Conservation (phyloP, 2,888 invertebrate genomes). For the Melanotus villosus region DNA sequence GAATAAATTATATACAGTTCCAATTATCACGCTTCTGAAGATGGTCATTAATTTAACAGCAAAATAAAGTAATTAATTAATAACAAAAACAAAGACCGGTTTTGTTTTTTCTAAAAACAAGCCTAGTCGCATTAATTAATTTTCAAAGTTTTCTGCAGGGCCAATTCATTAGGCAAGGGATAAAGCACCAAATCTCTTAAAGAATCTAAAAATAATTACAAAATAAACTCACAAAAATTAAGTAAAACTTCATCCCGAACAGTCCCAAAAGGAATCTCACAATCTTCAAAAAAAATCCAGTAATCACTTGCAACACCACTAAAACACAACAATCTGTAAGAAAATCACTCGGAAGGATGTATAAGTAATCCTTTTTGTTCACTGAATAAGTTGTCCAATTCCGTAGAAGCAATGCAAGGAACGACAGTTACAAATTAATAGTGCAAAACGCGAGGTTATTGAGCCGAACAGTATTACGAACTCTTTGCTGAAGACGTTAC, state of each 20-base stretch:
- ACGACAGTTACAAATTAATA: constrained; percentile 45
- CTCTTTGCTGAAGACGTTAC: constrained; percentile 39
- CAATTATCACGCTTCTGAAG: no score
- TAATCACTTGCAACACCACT: background rate
- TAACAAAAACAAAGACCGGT: no score
- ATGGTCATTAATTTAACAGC: no score
- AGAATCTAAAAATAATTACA: constrained; percentile 8
- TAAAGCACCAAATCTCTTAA: background rate
- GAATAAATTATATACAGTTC: no score
- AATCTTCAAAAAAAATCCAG: background rate
- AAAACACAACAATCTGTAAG: background rate
- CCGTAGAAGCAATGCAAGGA: background rate
- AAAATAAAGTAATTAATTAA: no score
- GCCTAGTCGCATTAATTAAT: no score
- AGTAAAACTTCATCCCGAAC: constrained; percentile 20
- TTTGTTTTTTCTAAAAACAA: no score
- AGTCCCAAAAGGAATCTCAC: background rate
- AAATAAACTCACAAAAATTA: constrained; percentile 29
- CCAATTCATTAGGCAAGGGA: background rate
- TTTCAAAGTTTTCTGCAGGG: no score
- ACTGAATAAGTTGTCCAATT: constrained; percentile 8
- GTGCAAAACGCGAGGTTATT: constrained; percentile 46
- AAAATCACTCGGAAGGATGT: background rate
- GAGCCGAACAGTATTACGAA: constrained; percentile 38
- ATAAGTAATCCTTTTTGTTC: constrained; percentile 1